Evolutionary conservation across 2,888 invertebrate genomes (phyloP).

Genomic region (Cerastis leucographa): DNA sequence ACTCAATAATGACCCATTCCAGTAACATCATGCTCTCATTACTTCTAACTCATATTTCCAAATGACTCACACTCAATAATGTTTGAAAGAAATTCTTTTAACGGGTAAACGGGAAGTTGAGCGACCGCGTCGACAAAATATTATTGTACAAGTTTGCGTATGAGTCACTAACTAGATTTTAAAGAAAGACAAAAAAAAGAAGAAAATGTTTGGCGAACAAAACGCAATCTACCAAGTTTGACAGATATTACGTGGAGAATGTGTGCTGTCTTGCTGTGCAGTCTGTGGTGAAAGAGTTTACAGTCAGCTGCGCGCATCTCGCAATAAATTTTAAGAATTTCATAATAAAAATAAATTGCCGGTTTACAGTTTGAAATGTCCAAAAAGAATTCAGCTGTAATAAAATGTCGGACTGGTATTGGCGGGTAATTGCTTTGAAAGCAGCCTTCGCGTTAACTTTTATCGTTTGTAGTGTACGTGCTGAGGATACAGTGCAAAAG

Average conservation of each 20-base stretch:
- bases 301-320: conserved; percentile 64
- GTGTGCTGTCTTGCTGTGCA: conserved; percentile 40
- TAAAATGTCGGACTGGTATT: conserved; percentile 89
- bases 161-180: conserved; percentile 44
- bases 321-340: conserved; percentile 77
- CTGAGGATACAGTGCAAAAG: conserved; percentile 85
- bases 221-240: conserved; percentile 50
- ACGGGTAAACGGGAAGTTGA: conserved; percentile 1
- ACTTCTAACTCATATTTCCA: not conserved
- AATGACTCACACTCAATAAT: not conserved
- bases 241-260: conserved; percentile 75
- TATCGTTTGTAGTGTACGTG: conserved; percentile 81
- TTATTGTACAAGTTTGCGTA: conserved; percentile 39
- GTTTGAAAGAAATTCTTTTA: not conserved
- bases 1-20: not conserved
- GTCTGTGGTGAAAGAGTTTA: conserved; percentile 65
- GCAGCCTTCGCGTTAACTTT: conserved; percentile 81
- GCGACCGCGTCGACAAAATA: conserved; percentile 4
- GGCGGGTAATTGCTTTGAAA: conserved; percentile 84
- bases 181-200: not conserved
- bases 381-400: conserved; percentile 82
- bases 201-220: conserved; percentile 20
- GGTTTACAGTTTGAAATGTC: conserved; percentile 82
- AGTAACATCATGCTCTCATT: not conserved
- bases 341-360: conserved; percentile 78